Base-by-base conservation (phyloP, 2,113 vertebrate species). In the Kryptolebias marmoratus region DNA sequence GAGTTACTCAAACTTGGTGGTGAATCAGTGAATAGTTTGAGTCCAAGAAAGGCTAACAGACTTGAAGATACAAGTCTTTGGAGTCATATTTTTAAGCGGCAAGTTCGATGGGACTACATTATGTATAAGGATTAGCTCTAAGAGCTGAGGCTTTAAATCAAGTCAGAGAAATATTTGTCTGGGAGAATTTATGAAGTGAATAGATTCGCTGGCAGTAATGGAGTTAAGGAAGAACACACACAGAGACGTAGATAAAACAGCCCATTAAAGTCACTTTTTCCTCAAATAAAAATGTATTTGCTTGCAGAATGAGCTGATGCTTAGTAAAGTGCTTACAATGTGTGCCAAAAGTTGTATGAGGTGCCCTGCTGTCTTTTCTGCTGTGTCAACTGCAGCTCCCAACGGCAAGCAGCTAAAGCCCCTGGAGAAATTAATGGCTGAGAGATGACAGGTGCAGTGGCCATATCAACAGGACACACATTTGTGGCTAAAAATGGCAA, bases 401-500 rank as follows among this genome's bases (percentile, higher is more conserved):
- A 55, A 65, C 61, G 39, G 68, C n/a, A 11, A 75, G 75, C 50
- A 0, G 45, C 61, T 44, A 69, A 81, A 66, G 57, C 16, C 77
- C 68, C 75, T 32, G 65, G 75, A 85, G 73, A 81, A 86, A 84
- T 83, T 68, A 86, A 83, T 70, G 68, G 57, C 13, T 47, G 22
- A 64, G 68, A 52, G 81, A 79, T 86, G 87, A 89, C 79, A 83
- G 81, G 72, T 87, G 61, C 52, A 60, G 32, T 28, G 32, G 15
- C 27, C 48, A 56, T 11, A 50, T 52, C 42, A 52, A 68, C 50
- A 75, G 16, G 42, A 66, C 56, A 62, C 15, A 42, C 63, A 11
- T 32, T 32, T 36, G 61, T 56, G 47, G 65, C 68, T 64, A 70
- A 69, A 88, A 75, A 72, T 28, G 30, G 57, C 68, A 70, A 71